phyloP scores from a whole-genome alignment of 2,797 vertebrate species.

The Enteromius unitaeniatus region DNA sequence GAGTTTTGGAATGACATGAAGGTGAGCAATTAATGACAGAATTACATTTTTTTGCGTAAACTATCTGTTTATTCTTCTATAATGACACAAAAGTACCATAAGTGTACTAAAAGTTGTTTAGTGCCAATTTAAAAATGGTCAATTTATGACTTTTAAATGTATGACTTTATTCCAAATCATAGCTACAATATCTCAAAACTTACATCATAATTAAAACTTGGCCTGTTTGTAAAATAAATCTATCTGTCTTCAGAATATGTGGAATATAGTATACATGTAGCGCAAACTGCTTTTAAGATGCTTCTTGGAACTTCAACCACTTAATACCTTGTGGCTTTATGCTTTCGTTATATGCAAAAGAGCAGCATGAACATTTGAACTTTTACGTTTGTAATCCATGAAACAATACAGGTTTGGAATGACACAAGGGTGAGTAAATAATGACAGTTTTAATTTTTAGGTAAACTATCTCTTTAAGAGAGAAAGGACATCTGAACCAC shows the following conservation, averaged over 20 bases:
- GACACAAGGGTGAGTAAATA: not conserved
- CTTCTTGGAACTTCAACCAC: not conserved
- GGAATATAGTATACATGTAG: not conserved
- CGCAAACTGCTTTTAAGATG: not conserved
- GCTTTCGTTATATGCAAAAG: not conserved
- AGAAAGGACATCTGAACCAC: not conserved
- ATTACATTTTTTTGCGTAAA: no score
- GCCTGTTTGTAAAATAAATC: not conserved
- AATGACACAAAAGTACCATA: not conserved
- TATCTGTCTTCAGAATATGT: not conserved
- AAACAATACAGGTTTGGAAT: not conserved
- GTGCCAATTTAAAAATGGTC: no score
- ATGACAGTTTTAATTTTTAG: not conserved
- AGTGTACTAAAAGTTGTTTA: not conserved
- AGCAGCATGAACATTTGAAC: not conserved
- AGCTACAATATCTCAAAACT: not conserved
- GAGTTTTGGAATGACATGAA: not conserved
- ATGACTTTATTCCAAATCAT: not conserved
- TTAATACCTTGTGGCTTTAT: not conserved
- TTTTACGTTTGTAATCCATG: not conserved
- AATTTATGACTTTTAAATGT: no score
- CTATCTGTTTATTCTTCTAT: not conserved
- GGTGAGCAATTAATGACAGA: not conserved
- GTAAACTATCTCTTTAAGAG: not conserved
- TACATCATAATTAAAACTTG: not conserved